A percentile compares a stretch with the other conserved stretches of the same genome.
phyloP scores from a whole-genome alignment of 1,140 invertebrate genomes.

The Bombus confusus region DNA sequence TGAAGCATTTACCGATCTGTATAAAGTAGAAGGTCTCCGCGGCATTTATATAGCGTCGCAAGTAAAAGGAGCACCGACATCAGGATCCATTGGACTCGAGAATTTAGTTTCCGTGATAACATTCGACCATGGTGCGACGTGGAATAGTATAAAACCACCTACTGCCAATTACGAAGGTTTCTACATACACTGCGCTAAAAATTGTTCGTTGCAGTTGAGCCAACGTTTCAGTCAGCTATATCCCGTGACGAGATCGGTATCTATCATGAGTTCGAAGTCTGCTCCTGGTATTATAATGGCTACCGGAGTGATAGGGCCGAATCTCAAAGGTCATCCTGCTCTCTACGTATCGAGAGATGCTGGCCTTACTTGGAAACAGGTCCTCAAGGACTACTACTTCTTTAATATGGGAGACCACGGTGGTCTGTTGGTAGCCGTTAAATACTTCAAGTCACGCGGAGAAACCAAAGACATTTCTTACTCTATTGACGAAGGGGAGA shows the following conservation, averaged over 20 bases:
- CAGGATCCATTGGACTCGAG: slow-evolving; percentile 86
- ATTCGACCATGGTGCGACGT: slow-evolving; percentile 93
- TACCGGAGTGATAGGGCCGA: slow-evolving; percentile 90
- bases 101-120: slow-evolving; percentile 92
- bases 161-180: slow-evolving; percentile 86
- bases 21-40: slow-evolving; percentile 92
- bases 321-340: slow-evolving; percentile 90
- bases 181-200: slow-evolving; percentile 85
- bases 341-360: slow-evolving; percentile 93
- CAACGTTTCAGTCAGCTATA: slow-evolving; percentile 93
- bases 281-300: slow-evolving; percentile 94
- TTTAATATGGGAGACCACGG: slow-evolving; percentile 96
- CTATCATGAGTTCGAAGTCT: slow-evolving; percentile 93
- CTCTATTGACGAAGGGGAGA: slow-evolving; percentile 93
- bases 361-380: slow-evolving; percentile 91
- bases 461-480: slow-evolving; percentile 91
- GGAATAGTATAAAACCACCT: slow-evolving; percentile 89
- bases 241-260: slow-evolving; percentile 88
- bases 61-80: slow-evolving; percentile 84
- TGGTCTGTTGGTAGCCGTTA: slow-evolving; percentile 92
- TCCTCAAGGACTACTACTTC: slow-evolving; percentile 92
- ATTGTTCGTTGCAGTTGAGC: slow-evolving; percentile 93
- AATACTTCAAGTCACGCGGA: slow-evolving; percentile 88
- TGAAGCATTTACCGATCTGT: slow-evolving; percentile 93
- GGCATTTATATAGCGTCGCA: slow-evolving; percentile 96